Conservation (phyloP, 2,797 vertebrate genomes). For the Ibycter americanus region DNA sequence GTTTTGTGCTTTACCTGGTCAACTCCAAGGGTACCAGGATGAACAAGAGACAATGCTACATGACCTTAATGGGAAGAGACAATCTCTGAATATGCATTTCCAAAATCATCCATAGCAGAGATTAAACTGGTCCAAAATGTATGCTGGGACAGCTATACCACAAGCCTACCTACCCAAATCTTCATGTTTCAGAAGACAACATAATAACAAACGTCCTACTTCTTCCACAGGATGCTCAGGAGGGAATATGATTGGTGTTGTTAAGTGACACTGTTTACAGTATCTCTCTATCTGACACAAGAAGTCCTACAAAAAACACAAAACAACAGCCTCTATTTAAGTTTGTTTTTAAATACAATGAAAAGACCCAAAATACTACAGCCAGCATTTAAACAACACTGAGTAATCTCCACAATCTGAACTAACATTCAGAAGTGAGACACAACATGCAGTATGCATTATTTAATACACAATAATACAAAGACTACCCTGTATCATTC, state of each 20-base stretch:
- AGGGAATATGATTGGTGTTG: slow-evolving; percentile 95
- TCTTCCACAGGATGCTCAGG: slow-evolving; percentile 98
- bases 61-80: slow-evolving; percentile 81
- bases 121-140: not conserved
- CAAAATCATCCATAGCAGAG: not conserved
- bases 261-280: slow-evolving; percentile 97
- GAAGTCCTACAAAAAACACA: slow-evolving; percentile 85
- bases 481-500: not conserved
- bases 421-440: not conserved
- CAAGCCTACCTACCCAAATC: slow-evolving; percentile 87
- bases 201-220: slow-evolving; percentile 93
- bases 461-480: not conserved
- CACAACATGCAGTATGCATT: rapidly evolving
- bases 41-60: slow-evolving; percentile 91
- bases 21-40: slow-evolving; percentile 89
- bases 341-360: not conserved
- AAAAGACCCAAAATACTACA: not conserved
- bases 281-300: slow-evolving; percentile 97
- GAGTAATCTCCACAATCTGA: not conserved
- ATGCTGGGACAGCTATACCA: not conserved
- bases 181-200: slow-evolving; percentile 97
- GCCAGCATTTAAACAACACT: not conserved
- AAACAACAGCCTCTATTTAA: not conserved
- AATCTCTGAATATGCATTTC: not conserved
- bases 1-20: slow-evolving; percentile 94